Percentiles rank a stretch among this genome's conserved stretches.
Conservation (phyloP, 2,797 vertebrate species). For the Ciconia nigra region DNA sequence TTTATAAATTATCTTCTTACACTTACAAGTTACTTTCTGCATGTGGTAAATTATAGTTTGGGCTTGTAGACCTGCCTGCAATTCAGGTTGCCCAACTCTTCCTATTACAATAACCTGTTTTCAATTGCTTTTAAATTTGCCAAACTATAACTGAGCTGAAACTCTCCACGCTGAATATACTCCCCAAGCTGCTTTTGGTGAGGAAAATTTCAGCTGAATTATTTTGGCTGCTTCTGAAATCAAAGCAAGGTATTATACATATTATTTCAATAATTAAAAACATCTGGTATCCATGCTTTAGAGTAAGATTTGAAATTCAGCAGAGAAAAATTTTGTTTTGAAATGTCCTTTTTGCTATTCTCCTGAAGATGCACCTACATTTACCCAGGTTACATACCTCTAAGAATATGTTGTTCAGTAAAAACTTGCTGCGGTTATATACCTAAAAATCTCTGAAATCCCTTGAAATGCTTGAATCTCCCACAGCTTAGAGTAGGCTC, state of each 20-base stretch:
- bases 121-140: background rate
- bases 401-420: background rate
- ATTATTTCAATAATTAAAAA: background rate
- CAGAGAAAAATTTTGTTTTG: background rate
- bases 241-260: background rate
- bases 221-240: background rate
- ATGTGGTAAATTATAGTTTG: background rate
- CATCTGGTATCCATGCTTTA: background rate
- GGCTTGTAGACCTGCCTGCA: background rate
- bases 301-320: background rate
- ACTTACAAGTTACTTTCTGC: background rate
- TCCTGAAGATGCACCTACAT: background rate
- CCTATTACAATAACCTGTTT: background rate
- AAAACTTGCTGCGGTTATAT: background rate
- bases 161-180: background rate
- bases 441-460: background rate
- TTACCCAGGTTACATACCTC: background rate
- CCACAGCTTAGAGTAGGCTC: background rate
- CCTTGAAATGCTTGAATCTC: background rate
- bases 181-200: background rate
- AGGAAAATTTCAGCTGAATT: background rate
- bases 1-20: background rate
- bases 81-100: background rate
- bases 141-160: background rate
- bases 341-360: background rate